phyloP scores from a whole-genome alignment of 2,113 vertebrate genomes.

The Saccopteryx leptura region DNA sequence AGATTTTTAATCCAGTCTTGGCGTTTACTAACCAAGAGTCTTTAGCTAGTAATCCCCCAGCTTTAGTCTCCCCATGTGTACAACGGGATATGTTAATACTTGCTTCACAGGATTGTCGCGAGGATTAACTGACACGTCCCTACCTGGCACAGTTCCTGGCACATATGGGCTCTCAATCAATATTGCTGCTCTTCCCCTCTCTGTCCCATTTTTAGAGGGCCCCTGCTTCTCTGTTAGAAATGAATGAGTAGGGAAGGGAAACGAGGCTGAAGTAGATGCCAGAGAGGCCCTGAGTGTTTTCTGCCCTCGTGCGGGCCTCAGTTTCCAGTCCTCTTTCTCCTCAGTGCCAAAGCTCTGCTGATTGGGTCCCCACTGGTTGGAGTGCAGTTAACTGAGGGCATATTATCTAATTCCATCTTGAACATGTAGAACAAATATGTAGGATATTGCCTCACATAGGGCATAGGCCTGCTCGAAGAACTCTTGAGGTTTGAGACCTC shows the following conservation, averaged over 20 bases:
- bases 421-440: background rate
- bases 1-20: background rate
- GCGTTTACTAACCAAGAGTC: background rate
- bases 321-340: background rate
- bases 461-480: background rate
- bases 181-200: background rate
- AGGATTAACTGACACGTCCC: background rate
- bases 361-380: background rate
- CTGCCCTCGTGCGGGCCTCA: background rate
- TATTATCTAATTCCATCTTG: constrained; percentile 30
- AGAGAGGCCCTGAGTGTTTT: background rate
- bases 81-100: background rate
- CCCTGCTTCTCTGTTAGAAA: background rate
- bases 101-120: background rate
- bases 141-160: background rate
- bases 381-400: background rate
- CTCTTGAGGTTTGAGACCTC: constrained; percentile 2
- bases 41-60: background rate
- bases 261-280: background rate
- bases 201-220: background rate
- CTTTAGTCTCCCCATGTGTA: background rate
- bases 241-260: background rate
- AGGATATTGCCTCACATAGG: background rate
- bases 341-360: background rate
- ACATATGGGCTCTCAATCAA: background rate